Conservation (phyloP, 2,797 vertebrate genomes). For the Sandelia bainsii region DNA sequence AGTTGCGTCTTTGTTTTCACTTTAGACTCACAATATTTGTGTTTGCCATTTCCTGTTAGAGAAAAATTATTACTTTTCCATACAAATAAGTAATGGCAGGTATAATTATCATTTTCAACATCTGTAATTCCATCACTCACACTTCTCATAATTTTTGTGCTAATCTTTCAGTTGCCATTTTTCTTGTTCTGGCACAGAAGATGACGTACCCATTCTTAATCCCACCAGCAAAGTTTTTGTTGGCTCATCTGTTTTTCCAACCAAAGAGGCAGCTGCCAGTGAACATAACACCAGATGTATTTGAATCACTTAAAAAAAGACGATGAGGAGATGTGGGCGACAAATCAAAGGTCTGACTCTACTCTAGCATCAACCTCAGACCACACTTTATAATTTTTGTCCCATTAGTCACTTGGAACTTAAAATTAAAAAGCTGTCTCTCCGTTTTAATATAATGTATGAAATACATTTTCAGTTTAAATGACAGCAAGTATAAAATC, state of each 20-base stretch:
- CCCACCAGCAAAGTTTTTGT: neutral
- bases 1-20: too few species aligned
- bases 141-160: neutral
- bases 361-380: neutral
- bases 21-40: too few species aligned
- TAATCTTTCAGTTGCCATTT: neutral
- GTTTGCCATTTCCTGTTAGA: too few species aligned
- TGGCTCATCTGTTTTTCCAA: constrained; percentile 3
- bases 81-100: too few species aligned
- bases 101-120: too few species aligned
- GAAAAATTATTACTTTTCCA: too few species aligned
- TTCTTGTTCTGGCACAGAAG: neutral
- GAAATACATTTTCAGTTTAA: neutral
- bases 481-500: neutral
- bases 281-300: neutral
- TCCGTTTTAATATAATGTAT: neutral
- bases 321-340: constrained; percentile 7
- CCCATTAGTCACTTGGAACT: neutral
- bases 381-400: neutral
- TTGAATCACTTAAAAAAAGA: constrained; percentile 3
- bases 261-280: constrained; percentile 3
- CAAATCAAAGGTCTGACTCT: neutral
- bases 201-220: neutral
- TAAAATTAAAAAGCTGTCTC: neutral
- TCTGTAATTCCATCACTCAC: neutral